These are phyloP conservation scores for Paramormyrops kingsleyae DNA, from an alignment of 2,113 vertebrate genomes.

Conservation along the genomic window DNA sequence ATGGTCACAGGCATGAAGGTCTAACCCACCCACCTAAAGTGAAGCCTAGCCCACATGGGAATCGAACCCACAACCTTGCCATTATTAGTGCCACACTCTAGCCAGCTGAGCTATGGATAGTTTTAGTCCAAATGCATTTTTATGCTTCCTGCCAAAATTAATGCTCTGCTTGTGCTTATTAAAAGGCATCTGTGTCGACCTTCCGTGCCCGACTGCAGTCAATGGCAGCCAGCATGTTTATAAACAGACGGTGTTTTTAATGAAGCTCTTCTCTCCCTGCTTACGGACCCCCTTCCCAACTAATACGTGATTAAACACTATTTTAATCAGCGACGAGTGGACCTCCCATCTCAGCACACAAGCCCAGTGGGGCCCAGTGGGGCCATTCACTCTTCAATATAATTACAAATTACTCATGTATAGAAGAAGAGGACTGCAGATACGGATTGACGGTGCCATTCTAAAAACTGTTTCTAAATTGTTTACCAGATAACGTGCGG, in stretches of 20 bases:
- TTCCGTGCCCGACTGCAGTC: not conserved
- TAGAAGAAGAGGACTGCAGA: not conserved
- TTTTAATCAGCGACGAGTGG: not conserved
- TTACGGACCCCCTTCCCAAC: not conserved
- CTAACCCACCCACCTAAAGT: not conserved
- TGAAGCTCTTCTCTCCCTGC: not conserved
- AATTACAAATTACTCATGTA: not conserved
- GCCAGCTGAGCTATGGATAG: not conserved
- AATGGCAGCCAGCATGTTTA: not conserved
- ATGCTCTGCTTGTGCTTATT: not conserved
- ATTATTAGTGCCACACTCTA: not conserved
- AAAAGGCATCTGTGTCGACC: not conserved
- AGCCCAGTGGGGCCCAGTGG: not conserved
- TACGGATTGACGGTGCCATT: not conserved
- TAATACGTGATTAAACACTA: not conserved
- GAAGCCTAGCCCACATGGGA: not conserved
- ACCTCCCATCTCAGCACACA: not conserved
- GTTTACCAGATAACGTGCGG: no score
- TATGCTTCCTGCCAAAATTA: not conserved
- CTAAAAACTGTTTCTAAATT: not conserved
- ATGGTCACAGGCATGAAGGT: not conserved
- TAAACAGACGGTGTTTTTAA: not conserved
- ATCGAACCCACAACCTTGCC: not conserved
- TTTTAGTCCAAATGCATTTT: not conserved
- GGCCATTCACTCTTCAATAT: not conserved